Evolutionary conservation across 2,888 invertebrate species (phyloP).

Genomic region (Pilophorus perplexus): DNA sequence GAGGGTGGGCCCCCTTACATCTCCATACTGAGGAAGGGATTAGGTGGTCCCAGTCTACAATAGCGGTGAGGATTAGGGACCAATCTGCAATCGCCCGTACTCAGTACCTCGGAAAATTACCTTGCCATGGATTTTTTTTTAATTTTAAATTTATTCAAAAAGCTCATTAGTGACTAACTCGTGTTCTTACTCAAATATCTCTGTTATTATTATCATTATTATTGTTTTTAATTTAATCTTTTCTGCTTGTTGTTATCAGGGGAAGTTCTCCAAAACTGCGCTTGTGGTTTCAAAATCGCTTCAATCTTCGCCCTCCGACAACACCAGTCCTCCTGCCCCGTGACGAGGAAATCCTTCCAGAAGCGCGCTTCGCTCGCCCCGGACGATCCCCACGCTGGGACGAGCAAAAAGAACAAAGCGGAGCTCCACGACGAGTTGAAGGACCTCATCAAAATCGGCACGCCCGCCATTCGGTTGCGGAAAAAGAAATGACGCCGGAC

Average conservation of each 20-base stretch:
- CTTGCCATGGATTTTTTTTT: too few species aligned
- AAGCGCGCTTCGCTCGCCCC: background rate
- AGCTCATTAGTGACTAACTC: too few species aligned
- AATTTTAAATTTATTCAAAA: too few species aligned
- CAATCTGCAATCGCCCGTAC: too few species aligned
- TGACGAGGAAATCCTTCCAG: background rate
- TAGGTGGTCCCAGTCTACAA: too few species aligned
- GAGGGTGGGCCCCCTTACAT: too few species aligned
- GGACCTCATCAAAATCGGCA: conserved; percentile 7
- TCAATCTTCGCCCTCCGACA: conserved; percentile 6
- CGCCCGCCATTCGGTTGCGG: background rate
- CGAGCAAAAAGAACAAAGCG: conserved; percentile 6
- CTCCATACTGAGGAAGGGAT: too few species aligned
- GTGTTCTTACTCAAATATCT: too few species aligned
- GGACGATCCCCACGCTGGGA: background rate
- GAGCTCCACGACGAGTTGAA: conserved; percentile 13
- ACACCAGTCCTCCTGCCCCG: background rate
- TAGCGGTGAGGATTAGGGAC: too few species aligned
- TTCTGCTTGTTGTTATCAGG: background rate
- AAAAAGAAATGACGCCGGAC: background rate
- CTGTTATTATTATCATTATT: too few species aligned
- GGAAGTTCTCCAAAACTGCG: conserved; percentile 15
- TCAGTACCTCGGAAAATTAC: too few species aligned
- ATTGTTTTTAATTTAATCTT: too few species aligned
- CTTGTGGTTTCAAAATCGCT: background rate